These are phyloP conservation scores for Dorcus hopei DNA, from an alignment of 2,888 invertebrate genomes.

Conservation along the genomic window DNA sequence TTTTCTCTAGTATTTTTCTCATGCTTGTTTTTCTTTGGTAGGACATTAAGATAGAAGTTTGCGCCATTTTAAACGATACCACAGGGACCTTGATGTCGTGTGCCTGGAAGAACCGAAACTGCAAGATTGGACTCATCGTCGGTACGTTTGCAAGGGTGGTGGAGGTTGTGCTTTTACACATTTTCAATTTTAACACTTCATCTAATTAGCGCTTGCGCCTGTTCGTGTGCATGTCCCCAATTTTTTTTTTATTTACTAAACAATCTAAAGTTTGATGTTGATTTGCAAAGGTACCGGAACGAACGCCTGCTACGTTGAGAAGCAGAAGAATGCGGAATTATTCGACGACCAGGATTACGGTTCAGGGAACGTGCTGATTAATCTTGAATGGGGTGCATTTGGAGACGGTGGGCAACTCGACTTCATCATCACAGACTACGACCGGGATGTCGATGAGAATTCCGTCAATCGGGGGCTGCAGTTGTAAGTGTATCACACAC, in stretches of 20 bases:
- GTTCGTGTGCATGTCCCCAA: too few species aligned
- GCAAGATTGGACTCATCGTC: conserved; percentile 91
- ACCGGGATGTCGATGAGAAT: conserved; percentile 76
- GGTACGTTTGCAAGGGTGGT: conserved; percentile 59
- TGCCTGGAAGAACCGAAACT: conserved; percentile 92
- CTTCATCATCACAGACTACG: conserved; percentile 81
- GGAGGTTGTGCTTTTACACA: background rate
- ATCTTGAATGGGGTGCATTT: conserved; percentile 97
- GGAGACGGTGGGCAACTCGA: conserved; percentile 88
- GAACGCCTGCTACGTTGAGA: conserved; percentile 94
- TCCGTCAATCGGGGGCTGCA: conserved; percentile 86
- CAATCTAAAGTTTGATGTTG: too few species aligned
- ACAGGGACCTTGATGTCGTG: conserved; percentile 98
- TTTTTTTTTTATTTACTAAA: too few species aligned
- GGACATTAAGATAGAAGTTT: conserved; percentile 89
- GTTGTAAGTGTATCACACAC: conserved; percentile 54
- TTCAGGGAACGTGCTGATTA: conserved; percentile 79
- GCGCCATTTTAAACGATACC: conserved; percentile 95
- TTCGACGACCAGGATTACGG: conserved; percentile 66
- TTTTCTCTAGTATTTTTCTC: conserved; percentile 4
- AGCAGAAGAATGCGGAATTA: conserved; percentile 75
- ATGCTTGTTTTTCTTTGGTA: conserved; percentile 42
- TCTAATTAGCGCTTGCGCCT: too few species aligned
- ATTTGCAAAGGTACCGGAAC: conserved; percentile 77
- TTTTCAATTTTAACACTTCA: background rate